Conservation (phyloP, 2,113 vertebrate species). For the Mellivora capensis region DNA sequence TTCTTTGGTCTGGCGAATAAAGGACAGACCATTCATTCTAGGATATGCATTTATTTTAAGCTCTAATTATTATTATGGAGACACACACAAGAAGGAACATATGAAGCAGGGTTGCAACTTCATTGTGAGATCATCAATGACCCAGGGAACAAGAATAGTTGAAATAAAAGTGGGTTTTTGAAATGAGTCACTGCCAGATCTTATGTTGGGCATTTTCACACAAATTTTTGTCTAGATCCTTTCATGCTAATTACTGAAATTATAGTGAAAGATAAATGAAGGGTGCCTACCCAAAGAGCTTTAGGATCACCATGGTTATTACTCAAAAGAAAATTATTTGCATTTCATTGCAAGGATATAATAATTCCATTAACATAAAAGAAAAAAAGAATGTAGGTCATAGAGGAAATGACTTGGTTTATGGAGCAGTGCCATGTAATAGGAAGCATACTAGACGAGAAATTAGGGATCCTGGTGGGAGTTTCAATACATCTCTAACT, state of each 20-base stretch:
- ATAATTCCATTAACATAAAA: neutral
- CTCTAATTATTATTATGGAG: neutral
- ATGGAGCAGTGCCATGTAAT: neutral
- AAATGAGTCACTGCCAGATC: neutral
- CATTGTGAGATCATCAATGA: neutral
- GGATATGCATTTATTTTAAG: neutral
- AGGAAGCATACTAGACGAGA: neutral
- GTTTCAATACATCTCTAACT: neutral
- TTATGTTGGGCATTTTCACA: neutral
- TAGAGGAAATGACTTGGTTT: neutral
- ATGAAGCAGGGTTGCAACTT: neutral
- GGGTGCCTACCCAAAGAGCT: neutral
- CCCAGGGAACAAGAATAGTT: neutral
- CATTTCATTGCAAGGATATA: neutral
- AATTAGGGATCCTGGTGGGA: neutral
- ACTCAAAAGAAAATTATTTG: neutral
- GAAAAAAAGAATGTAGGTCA: neutral
- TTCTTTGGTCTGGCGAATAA: neutral
- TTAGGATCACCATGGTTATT: neutral
- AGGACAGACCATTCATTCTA: neutral
- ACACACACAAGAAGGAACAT: neutral
- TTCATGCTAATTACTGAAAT: slow-evolving; percentile 1
- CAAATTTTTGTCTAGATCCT: neutral
- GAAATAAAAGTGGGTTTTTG: neutral
- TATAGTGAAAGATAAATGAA: neutral